Percentiles rank a stretch among this genome's conserved stretches.
These are phyloP conservation scores for Drosophila pseudotalamancana DNA, from an alignment of 2,888 invertebrate species.

Conservation along the genomic window DNA sequence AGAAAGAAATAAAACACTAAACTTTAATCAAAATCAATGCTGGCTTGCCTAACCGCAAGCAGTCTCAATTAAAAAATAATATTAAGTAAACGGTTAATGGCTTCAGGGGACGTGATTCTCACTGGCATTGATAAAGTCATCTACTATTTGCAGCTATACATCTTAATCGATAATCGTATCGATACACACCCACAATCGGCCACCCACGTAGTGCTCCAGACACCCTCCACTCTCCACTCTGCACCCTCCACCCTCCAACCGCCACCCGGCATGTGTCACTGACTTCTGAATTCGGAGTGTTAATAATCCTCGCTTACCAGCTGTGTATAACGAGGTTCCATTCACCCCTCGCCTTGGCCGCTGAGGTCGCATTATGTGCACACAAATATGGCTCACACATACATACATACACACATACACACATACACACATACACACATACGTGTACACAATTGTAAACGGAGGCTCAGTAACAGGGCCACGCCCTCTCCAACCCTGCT, in stretches of 20 bases:
- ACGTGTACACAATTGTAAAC: slow-evolving; percentile 41
- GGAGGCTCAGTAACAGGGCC: slow-evolving; percentile 37
- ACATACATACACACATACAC: slow-evolving; percentile 4
- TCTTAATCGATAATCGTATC: slow-evolving; percentile 5
- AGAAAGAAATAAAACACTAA: no score
- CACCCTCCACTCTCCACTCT: not conserved
- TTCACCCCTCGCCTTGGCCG: not conserved
- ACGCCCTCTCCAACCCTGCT: not conserved
- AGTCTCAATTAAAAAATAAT: no score
- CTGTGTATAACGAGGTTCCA: not conserved
- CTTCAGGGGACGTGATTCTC: not conserved
- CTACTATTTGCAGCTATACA: not conserved
- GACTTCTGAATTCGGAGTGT: slow-evolving; percentile 12
- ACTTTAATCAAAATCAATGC: no score
- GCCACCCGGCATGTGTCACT: not conserved
- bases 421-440: slow-evolving; percentile 11
- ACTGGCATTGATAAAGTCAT: not conserved
- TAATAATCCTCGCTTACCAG: slow-evolving; percentile 13
- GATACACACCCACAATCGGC: not conserved
- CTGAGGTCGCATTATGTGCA: slow-evolving; percentile 4
- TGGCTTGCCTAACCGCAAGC: no score
- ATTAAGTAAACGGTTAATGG: no score
- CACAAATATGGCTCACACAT: slow-evolving; percentile 19
- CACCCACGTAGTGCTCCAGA: no score
- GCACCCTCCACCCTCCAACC: not conserved